Evolutionary conservation across 2,797 vertebrate species (phyloP), one percentile per base, ranked within the genome.

Genomic region (Nasua narica): DNA sequence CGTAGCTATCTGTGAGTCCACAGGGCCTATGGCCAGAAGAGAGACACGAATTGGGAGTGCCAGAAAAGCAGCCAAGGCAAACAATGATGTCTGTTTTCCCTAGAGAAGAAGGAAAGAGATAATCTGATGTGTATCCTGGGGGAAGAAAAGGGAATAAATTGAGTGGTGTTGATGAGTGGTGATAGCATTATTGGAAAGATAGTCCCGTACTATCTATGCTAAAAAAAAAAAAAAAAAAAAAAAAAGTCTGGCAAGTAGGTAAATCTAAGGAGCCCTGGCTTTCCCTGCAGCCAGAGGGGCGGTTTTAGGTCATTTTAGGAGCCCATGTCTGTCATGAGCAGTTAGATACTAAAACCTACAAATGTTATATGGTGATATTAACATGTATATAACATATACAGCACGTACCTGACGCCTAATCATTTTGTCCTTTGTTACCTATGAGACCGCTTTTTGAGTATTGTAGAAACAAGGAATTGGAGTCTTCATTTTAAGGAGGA

Each of bases 51-150:
- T 14, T 52, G 62, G 60, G 83, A 84, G 21, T n/a, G 50, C 87
- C 84, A 93, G 94, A 65, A 96, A 88, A 90, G 87, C n/a, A 84
- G 67, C 87, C 86, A 88, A 90, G 67, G 37, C 58, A 95, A 65
- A 92, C 90, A 85, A 9, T 37, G 84, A 19, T 87, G 46, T 92
- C 94, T 79, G 32, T 88, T 92, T 91, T 94, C 91, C 18, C 93
- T 84, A 62, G 87, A 90, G 79, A 87, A 70, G 78, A 87, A 78
- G 37, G 32, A 79, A 58, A 93, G 79, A 60, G 79, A 65, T 83
- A 83, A 89, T 79, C 74, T 70, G 43, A 76, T 79, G 8, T 43
- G 50, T 25, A 23, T 60, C 25, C 32, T 14, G 11, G 88, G n/a
- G 82, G 56, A 77, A 87, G 86, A 83, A 83, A 89, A 79, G 37